Conservation (phyloP, 1,140 invertebrate species). For the Ostrea edulis region DNA sequence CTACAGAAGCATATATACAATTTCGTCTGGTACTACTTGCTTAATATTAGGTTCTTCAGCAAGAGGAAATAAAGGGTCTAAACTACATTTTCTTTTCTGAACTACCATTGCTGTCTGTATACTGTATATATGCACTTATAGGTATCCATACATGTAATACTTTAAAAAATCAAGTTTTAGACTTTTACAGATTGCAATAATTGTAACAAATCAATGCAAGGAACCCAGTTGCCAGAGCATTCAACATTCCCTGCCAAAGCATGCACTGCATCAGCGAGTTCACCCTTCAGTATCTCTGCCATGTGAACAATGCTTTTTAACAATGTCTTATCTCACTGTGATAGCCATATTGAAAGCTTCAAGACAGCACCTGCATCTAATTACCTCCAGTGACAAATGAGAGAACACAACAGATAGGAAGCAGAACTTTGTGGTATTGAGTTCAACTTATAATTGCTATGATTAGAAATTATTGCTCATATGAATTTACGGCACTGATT, state of each 20-base stretch:
- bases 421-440: not conserved
- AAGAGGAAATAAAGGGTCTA: too few species aligned
- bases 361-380: conserved; percentile 24
- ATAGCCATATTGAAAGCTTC: conserved; percentile 11
- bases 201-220: not conserved
- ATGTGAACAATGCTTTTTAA: conserved; percentile 28
- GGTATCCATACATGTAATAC: not conserved
- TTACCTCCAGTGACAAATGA: conserved; percentile 9
- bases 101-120: not conserved
- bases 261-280: conserved; percentile 27
- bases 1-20: not conserved
- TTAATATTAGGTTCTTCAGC: too few species aligned
- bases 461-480: too few species aligned
- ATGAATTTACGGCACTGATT: too few species aligned
- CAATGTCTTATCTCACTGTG: conserved; percentile 19
- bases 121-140: not conserved
- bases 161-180: not conserved
- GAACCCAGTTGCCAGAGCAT: not conserved
- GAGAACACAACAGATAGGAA: not conserved
- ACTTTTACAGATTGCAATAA: not conserved
- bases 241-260: not conserved
- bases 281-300: conserved; percentile 7
- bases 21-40: too few species aligned
- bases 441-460: not conserved
- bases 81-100: too few species aligned